These are phyloP conservation scores for Podarcis siculus DNA, from an alignment of 2,797 vertebrate species.

Conservation along the genomic window DNA sequence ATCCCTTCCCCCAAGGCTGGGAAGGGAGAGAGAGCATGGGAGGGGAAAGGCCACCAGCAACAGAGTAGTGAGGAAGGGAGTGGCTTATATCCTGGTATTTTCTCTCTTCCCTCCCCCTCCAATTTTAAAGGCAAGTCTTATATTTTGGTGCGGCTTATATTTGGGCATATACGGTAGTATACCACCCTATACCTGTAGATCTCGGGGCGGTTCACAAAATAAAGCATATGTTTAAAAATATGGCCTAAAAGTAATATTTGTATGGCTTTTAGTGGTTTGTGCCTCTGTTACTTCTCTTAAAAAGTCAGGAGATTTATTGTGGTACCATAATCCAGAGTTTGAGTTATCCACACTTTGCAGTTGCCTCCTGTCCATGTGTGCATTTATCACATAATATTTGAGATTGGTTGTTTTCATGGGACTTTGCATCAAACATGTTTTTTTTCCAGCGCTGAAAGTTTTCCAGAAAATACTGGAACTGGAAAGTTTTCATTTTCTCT, in stretches of 20 bases:
- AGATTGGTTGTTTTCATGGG: neutral
- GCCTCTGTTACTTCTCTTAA: neutral
- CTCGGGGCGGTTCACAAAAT: no score
- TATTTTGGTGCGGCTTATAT: no score
- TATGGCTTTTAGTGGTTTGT: neutral
- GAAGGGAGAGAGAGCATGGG: no score
- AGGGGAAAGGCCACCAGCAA: no score
- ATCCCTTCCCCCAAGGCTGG: no score
- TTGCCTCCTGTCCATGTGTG: neutral
- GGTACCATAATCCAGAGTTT: neutral
- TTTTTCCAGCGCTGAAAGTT: neutral
- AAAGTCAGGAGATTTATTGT: neutral
- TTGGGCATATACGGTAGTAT: no score
- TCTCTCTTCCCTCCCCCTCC: no score
- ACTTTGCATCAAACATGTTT: no score
- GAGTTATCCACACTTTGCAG: neutral
- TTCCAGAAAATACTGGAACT: neutral
- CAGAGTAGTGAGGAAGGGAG: no score
- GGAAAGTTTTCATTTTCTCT: neutral
- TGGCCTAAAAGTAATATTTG: neutral
- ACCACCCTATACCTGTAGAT: no score
- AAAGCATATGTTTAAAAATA: neutral
- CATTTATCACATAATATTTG: neutral
- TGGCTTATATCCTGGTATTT: no score
- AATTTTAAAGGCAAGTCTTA: no score